Base-by-base conservation (phyloP, 2,113 vertebrate genomes). In the Cercocebus atys region DNA sequence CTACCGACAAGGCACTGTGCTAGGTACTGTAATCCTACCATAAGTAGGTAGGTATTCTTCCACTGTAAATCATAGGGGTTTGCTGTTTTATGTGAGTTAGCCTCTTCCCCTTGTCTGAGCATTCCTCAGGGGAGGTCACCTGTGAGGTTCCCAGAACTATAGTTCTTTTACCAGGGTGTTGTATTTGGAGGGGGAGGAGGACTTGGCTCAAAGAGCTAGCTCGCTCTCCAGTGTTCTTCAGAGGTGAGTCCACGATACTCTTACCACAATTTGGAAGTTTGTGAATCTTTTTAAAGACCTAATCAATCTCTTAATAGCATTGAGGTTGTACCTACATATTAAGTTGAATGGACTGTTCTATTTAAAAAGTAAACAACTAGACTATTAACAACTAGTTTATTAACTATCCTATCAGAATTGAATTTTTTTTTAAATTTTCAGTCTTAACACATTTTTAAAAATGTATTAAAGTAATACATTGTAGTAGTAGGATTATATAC, bases 401-500 rank as follows among this genome's bases (percentile, higher is more conserved):
- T 97, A 98, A 97, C 82, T 86, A 32, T 91, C 87, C 78, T 87
- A n/a, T 89, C 88, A 96, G 92, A 95, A 93, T 97, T 97, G 93
- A 96, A 95, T 90, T 68, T 50, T 95, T 94, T 97, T 83, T 87
- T 85, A 35, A 91, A 94, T 95, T 96, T 96, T 97, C 86, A 96
- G 81, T 96, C 95, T 98, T 98, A 98, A 98, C 94, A 95, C 75
- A 85, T 95, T 97, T 97, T 64, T 13, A 0, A 88, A 61, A 95
- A 96, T 88, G 94, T 96, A 97, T 97, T 96, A 92, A 95, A 96
- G 94, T 97, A 97, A 95, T 98, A 96, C 80, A 78, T 96, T 95
- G 91, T 97, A 97, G 96, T 97, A 90, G 93, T 98, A 98, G 96
- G 88, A 94, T 98, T 97, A 94, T 95, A 92, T 97, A 96, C 95